Percentiles rank a stretch among this genome's conserved stretches.
Conservation (phyloP, 2,888 invertebrate species). For the Biston betularia region DNA sequence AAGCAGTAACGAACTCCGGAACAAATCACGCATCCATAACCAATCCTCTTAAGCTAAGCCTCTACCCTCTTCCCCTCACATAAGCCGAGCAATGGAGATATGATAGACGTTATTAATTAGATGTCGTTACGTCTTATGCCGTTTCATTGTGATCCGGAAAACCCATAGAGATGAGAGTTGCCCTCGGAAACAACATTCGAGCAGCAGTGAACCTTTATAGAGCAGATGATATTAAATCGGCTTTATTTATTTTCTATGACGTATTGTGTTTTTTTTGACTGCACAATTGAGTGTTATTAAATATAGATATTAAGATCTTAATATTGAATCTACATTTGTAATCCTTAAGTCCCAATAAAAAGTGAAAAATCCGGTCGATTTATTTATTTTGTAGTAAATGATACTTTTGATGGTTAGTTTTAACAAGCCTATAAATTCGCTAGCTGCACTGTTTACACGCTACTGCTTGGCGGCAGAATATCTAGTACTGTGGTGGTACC, state of each 20-base stretch:
- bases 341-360: no score
- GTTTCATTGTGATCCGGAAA: constrained; percentile 78
- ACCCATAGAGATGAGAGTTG: constrained; percentile 64
- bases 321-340: no score
- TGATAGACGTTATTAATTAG: constrained; percentile 85
- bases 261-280: background rate
- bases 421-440: no score
- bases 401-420: no score
- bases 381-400: no score
- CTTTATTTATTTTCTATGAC: background rate
- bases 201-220: constrained; percentile 2
- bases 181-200: constrained; percentile 47
- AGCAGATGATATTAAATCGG: background rate
- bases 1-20: constrained; percentile 70
- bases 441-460: no score
- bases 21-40: constrained; percentile 79
- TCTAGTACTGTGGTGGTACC: no score
- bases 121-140: constrained; percentile 83
- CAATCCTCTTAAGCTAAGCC: constrained; percentile 82
- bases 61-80: constrained; percentile 54
- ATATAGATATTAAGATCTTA: no score
- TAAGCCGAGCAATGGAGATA: constrained; percentile 82
- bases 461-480: no score
- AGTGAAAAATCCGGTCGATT: no score
- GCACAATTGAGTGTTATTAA: background rate